phyloP scores from a whole-genome alignment of 1,140 invertebrate genomes.

The Saccostrea cuccullata region DNA sequence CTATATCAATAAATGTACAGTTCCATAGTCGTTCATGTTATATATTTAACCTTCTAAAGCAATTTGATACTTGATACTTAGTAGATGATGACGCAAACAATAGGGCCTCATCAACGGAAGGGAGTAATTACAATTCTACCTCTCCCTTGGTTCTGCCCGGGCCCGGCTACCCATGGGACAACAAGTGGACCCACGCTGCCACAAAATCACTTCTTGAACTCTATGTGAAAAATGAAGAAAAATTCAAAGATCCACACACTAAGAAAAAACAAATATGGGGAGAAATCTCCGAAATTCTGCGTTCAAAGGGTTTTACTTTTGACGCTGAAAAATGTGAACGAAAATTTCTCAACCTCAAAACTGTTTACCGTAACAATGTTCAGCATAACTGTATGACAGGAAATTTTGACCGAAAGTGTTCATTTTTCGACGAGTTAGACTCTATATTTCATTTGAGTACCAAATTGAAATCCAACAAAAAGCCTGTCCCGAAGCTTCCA shows the following conservation, averaged over 20 bases:
- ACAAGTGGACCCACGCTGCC: constrained; percentile 50
- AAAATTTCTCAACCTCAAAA: constrained; percentile 53
- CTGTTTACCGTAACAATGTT: constrained; percentile 51
- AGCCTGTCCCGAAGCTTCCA: background rate
- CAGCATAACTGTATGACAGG: constrained; percentile 51
- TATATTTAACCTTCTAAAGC: background rate
- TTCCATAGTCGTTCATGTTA: too few relatives aligned
- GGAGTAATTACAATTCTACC: background rate
- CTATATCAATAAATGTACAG: too few relatives aligned
- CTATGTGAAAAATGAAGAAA: constrained; percentile 47
- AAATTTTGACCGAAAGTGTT: constrained; percentile 46
- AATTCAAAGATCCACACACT: constrained; percentile 52
- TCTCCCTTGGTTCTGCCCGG: background rate
- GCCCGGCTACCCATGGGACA: background rate
- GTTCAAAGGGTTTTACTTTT: constrained; percentile 48
- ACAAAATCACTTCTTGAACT: constrained; percentile 49
- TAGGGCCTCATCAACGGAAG: background rate
- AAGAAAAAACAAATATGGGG: constrained; percentile 55
- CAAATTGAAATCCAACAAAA: constrained; percentile 24
- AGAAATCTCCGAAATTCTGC: constrained; percentile 53
- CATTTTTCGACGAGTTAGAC: constrained; percentile 51
- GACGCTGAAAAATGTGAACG: constrained; percentile 54
- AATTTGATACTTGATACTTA: background rate
- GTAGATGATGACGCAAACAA: background rate
- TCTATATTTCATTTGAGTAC: constrained; percentile 45